A percentile compares a stretch with the other conserved stretches of the same genome.
phyloP scores from a whole-genome alignment of 1,140 invertebrate genomes.

The Cataglyphis hispanica region DNA sequence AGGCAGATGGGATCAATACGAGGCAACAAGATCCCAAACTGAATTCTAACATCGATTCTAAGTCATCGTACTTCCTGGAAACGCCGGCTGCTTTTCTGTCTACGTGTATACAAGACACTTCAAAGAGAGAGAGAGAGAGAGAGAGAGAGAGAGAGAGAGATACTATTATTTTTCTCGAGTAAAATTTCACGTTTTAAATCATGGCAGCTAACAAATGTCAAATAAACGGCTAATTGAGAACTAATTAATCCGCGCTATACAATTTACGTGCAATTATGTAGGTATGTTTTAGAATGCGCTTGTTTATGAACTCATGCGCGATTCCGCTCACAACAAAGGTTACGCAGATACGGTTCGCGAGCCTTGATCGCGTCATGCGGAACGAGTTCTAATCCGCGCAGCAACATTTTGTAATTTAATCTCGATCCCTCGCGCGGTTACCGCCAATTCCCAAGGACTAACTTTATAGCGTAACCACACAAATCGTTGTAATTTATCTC shows the following conservation, averaged over 20 bases:
- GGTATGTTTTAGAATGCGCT: conserved; percentile 46
- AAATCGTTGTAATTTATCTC: conserved; percentile 25
- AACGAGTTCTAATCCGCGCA: conserved; percentile 20
- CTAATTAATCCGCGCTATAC: conserved; percentile 50
- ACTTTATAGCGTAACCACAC: conserved; percentile 12
- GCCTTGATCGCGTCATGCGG: neutral
- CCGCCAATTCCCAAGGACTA: conserved; percentile 19
- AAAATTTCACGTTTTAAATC: neutral
- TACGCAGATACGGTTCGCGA: conserved; percentile 5
- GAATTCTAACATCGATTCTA: conserved; percentile 38
- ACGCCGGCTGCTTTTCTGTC: neutral
- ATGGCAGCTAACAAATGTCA: neutral
- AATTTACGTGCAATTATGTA: conserved; percentile 37
- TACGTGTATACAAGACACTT: neutral
- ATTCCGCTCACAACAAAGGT: conserved; percentile 29
- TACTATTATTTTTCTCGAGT: neutral
- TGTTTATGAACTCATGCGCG: conserved; percentile 20
- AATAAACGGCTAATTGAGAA: conserved; percentile 48
- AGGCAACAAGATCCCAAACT: conserved; percentile 28
- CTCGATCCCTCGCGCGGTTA: conserved; percentile 15
- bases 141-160: neutral
- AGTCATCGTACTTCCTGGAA: conserved; percentile 1
- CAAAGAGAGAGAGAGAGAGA: neutral
- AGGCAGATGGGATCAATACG: neutral
- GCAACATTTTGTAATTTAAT: conserved; percentile 30